Percentiles rank a stretch among this genome's conserved stretches.
Conservation (phyloP, 2,888 invertebrate species). For the Eurytoma californica region DNA sequence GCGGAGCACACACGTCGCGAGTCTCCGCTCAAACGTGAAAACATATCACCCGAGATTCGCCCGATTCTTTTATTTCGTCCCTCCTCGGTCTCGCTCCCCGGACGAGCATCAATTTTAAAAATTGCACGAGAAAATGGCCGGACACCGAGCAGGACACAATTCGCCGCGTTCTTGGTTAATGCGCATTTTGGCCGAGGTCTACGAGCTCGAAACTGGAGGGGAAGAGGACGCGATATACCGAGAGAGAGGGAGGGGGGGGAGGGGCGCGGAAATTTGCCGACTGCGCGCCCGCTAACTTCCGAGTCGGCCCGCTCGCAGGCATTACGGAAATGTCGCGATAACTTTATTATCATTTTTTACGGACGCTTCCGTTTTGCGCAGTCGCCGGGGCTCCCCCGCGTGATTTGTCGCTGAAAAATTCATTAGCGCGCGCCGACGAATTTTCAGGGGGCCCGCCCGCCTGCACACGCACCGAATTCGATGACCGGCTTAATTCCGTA, state of each 20-base stretch:
- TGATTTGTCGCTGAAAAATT: slow-evolving; percentile 47
- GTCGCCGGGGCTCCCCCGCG: neutral
- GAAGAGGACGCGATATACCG: neutral
- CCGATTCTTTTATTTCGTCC: neutral
- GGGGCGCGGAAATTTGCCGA: slow-evolving; percentile 18
- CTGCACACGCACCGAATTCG: neutral
- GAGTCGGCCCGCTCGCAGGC: slow-evolving; percentile 11
- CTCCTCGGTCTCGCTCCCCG: neutral
- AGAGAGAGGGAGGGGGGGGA: no score
- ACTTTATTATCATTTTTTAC: slow-evolving; percentile 51
- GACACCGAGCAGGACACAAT: no score
- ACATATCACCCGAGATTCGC: neutral
- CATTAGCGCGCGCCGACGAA: slow-evolving; percentile 19
- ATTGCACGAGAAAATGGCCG: slow-evolving; percentile 10
- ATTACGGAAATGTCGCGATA: slow-evolving; percentile 46
- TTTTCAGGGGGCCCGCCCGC: neutral
- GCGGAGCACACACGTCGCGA: neutral
- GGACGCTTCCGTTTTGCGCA: slow-evolving; percentile 7
- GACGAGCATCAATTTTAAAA: slow-evolving; percentile 26
- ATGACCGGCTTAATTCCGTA: slow-evolving; percentile 3
- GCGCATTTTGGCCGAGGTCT: slow-evolving; percentile 15
- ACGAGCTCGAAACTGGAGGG: neutral
- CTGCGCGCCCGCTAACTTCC: slow-evolving; percentile 3
- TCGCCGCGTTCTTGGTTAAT: slow-evolving; percentile 4
- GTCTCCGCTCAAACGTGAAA: neutral